Percentiles rank a stretch among this genome's conserved stretches.
Conservation (phyloP, 2,113 vertebrate genomes). For the Chaetodon auriga region DNA sequence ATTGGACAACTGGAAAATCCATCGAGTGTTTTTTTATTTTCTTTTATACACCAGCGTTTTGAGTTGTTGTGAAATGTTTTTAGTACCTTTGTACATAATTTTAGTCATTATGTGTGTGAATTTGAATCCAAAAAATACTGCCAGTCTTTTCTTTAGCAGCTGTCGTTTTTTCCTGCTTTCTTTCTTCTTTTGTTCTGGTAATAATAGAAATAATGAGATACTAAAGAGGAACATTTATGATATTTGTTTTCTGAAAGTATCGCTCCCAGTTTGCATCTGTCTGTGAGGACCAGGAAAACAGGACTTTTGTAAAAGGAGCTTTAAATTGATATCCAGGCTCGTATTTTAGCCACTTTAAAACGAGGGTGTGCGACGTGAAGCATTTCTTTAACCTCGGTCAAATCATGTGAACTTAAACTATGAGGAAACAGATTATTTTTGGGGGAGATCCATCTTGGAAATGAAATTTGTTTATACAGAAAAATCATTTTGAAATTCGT, state of each 20-base stretch:
- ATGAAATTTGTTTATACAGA: constrained; percentile 36
- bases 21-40: neutral
- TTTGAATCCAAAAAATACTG: constrained; percentile 43
- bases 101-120: constrained; percentile 61
- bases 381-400: constrained; percentile 31
- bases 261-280: constrained; percentile 39
- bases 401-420: constrained; percentile 17
- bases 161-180: neutral
- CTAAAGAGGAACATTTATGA: constrained; percentile 56
- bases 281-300: constrained; percentile 9
- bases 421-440: constrained; percentile 18
- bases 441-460: constrained; percentile 5
- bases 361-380: neutral
- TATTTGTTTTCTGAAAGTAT: constrained; percentile 13
- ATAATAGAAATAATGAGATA: constrained; percentile 58
- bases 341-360: constrained; percentile 2
- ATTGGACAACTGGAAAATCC: constrained; percentile 23
- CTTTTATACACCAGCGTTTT: constrained; percentile 55
- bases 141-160: constrained; percentile 43
- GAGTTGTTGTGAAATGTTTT: constrained; percentile 61
- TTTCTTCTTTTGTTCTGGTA: constrained; percentile 10
- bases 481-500: constrained; percentile 29
- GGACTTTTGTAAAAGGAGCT: constrained; percentile 13
- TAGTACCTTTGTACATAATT: constrained; percentile 78
- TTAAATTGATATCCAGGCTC: constrained; percentile 2